Conservation (phyloP, 2,797 vertebrate genomes). For the Rhynchonycteris naso region DNA sequence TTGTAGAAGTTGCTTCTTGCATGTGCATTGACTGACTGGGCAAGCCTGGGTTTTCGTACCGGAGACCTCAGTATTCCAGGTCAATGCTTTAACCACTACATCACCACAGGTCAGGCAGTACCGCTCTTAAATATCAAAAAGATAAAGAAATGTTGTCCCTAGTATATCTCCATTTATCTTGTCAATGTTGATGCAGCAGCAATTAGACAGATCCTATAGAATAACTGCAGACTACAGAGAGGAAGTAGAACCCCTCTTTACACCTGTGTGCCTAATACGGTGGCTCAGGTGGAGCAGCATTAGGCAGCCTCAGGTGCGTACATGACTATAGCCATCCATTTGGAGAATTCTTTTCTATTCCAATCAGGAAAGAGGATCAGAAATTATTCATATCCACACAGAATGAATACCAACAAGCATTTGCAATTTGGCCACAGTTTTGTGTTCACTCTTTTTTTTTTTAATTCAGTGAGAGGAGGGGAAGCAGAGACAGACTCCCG, state of each 20-base stretch:
- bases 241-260: background rate
- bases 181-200: background rate
- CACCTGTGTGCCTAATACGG: background rate
- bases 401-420: background rate
- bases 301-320: background rate
- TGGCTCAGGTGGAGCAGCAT: background rate
- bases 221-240: background rate
- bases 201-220: background rate
- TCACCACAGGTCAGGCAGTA: background rate
- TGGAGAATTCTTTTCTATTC: background rate
- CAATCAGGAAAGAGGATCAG: background rate
- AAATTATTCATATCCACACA: background rate
- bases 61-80: too few species aligned
- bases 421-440: background rate
- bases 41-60: too few species aligned
- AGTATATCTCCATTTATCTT: background rate
- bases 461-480: too few species aligned
- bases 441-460: background rate
- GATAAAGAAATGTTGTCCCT: background rate
- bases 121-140: background rate
- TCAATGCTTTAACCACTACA: background rate
- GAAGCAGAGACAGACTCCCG: too few species aligned
- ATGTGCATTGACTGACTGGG: too few species aligned
- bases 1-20: too few species aligned
- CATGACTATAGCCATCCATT: background rate